phyloP scores from a whole-genome alignment of 2,797 vertebrate genomes.

The Bucorvus abyssinicus region DNA sequence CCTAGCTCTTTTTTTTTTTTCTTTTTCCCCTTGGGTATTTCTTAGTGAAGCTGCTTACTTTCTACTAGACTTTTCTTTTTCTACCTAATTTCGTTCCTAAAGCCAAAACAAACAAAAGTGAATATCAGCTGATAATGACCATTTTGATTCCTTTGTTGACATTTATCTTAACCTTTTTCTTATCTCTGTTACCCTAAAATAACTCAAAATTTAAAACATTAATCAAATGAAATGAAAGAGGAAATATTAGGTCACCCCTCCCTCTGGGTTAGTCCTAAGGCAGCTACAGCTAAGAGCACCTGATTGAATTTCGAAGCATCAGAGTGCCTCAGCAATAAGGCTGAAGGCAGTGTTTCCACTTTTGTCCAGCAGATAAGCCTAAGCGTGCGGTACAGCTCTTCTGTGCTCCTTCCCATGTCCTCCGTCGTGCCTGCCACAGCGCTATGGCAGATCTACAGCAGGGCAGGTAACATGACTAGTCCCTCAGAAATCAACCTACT shows the following conservation, averaged over 20 bases:
- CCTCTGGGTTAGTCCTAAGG: not conserved
- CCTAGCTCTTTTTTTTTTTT: not conserved
- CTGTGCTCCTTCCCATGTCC: not conserved
- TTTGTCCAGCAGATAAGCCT: not conserved
- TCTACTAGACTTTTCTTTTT: not conserved
- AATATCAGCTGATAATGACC: not conserved
- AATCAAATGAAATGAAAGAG: not conserved
- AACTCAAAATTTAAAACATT: not conserved
- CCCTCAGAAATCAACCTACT: not conserved
- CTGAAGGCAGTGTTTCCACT: not conserved
- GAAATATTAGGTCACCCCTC: not conserved
- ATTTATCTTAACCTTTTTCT: not conserved
- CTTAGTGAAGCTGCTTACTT: not conserved
- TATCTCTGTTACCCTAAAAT: not conserved
- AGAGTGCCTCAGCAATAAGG: not conserved
- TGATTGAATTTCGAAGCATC: not conserved
- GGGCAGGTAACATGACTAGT: not conserved
- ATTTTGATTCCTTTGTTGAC: not conserved
- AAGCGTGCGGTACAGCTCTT: not conserved
- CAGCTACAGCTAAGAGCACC: not conserved
- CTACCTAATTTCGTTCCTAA: not conserved
- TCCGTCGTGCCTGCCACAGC: not conserved
- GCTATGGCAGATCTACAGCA: not conserved
- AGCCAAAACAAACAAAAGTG: not conserved
- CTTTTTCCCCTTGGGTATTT: not conserved